These are phyloP conservation scores for Orthonyx spaldingii DNA, from an alignment of 2,113 vertebrate genomes.

Conservation along the genomic window DNA sequence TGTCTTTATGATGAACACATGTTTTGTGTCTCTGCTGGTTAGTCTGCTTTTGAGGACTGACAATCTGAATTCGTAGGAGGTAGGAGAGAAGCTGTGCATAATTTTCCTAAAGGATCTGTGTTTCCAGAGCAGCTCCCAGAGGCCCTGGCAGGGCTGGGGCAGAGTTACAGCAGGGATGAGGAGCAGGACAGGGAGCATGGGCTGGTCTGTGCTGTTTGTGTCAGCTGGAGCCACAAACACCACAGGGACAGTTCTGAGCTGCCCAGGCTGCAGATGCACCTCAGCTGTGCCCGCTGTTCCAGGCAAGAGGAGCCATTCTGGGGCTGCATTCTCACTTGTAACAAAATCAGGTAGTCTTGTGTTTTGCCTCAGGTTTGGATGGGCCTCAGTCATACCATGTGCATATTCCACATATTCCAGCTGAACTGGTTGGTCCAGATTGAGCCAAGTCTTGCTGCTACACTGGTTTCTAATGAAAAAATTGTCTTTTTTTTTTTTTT, in stretches of 20 bases:
- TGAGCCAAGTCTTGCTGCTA: background rate
- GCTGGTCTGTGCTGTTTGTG: background rate
- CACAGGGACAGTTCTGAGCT: background rate
- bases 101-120: background rate
- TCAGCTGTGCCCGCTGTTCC: background rate
- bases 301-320: background rate
- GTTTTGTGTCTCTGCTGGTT: background rate
- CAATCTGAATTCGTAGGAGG: background rate
- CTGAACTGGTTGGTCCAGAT: slow-evolving; percentile 30
- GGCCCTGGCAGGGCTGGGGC: background rate
- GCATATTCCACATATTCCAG: background rate
- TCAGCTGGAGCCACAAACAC: background rate
- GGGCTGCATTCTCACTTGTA: background rate
- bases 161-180: background rate
- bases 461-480: background rate
- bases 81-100: background rate
- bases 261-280: background rate
- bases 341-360: background rate
- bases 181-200: background rate
- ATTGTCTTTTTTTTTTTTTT: background rate
- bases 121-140: background rate
- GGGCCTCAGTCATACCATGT: background rate
- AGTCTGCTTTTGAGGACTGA: background rate
- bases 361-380: background rate
- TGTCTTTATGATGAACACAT: background rate